These are phyloP conservation scores for Plutella xylostella DNA, from an alignment of 2,888 invertebrate genomes.

Conservation along the genomic window DNA sequence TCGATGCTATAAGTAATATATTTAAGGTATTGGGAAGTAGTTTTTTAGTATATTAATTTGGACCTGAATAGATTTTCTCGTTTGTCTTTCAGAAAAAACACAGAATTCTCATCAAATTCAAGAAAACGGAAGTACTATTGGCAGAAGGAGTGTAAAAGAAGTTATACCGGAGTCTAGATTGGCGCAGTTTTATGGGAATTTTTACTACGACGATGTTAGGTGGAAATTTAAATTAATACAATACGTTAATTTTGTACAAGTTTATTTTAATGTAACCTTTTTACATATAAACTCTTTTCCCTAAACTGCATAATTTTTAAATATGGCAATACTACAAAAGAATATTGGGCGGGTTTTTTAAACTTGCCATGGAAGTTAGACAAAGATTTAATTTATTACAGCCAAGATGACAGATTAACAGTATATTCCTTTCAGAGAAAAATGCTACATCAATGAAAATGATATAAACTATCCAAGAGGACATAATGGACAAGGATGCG, in stretches of 20 bases:
- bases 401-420: too few relatives aligned
- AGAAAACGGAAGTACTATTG: conserved; percentile 45
- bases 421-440: conserved; percentile 46
- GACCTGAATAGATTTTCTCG: too few relatives aligned
- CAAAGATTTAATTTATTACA: too few relatives aligned
- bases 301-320: too few relatives aligned
- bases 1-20: too few relatives aligned
- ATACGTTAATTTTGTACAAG: not conserved
- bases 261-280: too few relatives aligned
- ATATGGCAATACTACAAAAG: too few relatives aligned
- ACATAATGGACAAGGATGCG: conserved; percentile 46
- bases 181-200: conserved; percentile 68
- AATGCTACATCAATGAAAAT: conserved; percentile 47
- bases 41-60: too few relatives aligned
- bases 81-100: conserved; percentile 34
- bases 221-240: conserved; percentile 14
- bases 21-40: too few relatives aligned
- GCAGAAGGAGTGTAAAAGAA: conserved; percentile 68
- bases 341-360: too few relatives aligned
- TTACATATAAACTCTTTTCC: too few relatives aligned
- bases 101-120: conserved; percentile 37
- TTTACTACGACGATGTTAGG: conserved; percentile 65
- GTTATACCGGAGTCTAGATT: conserved; percentile 74
- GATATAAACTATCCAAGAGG: conserved; percentile 40
- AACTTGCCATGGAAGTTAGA: too few relatives aligned